phyloP scores from a whole-genome alignment of 2,888 invertebrate species.

The Limnephilus auricula region DNA sequence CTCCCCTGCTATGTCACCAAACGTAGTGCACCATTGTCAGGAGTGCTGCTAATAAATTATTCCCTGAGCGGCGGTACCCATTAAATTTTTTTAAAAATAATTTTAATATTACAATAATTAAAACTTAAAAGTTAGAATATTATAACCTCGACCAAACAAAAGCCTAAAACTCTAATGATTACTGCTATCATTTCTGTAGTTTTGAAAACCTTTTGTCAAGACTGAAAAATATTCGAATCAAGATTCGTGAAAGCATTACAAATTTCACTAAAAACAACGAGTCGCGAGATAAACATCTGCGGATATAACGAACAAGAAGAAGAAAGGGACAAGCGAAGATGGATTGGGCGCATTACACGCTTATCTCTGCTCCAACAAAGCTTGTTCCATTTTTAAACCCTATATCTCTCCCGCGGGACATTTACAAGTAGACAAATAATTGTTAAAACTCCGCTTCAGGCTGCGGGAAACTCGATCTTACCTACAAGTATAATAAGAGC shows the following conservation, averaged over 20 bases:
- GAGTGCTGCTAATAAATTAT: too few relatives aligned
- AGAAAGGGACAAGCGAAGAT: background rate
- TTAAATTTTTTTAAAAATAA: too few relatives aligned
- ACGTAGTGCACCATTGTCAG: too few relatives aligned
- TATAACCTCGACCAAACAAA: too few relatives aligned
- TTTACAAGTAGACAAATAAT: background rate
- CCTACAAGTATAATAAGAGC: background rate
- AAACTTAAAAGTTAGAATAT: too few relatives aligned
- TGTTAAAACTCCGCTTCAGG: background rate
- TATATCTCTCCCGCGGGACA: background rate
- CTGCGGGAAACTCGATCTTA: background rate
- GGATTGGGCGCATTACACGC: background rate
- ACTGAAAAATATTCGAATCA: background rate
- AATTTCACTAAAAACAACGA: background rate
- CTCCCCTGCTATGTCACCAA: too few relatives aligned
- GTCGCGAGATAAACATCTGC: background rate
- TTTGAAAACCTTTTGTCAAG: background rate
- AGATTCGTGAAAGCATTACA: background rate
- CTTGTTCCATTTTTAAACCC: background rate
- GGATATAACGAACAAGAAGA: background rate
- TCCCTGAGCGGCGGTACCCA: too few relatives aligned
- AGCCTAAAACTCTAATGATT: too few relatives aligned
- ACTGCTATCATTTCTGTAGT: background rate
- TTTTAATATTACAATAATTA: too few relatives aligned
- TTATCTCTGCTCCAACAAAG: background rate